Base-by-base conservation (phyloP, 1,140 invertebrate species). In the Sitophilus oryzae region DNA sequence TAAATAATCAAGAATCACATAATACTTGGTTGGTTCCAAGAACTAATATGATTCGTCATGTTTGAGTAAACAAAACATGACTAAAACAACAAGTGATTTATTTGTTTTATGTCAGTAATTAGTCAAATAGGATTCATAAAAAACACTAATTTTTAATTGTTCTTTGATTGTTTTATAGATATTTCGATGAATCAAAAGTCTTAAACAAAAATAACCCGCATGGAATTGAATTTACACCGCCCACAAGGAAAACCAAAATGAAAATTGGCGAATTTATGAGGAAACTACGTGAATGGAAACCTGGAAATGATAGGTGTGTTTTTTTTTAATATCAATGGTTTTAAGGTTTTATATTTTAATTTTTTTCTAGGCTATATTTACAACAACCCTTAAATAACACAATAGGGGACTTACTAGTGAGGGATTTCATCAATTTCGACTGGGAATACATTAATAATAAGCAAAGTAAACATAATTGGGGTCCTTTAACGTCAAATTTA, bases 401-500 rank as follows among this genome's bases (percentile, higher is more conserved):
- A 14, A 76, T 84, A 35, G 82, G 81, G 2, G 67, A 69, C 16
- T 67, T 59, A 22, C 77, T 84, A 52, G 81, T 83, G 4, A 55
- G 73, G 59, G 82, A 85, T 67, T 85, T 84, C 69, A 60, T 81
- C 1, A 67, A 73, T 20, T 84, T 85, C 61, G 79, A 82, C 59
- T 85, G 82, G 83, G 69, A 74, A 22, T 84, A 79, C 77, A 73
- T 79, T 10, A 78, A 70, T 30, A 64, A 71, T 20, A 78, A 77
- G 61, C 79, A 82, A 65, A 73, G 71, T 38, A 73, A 68, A 53
- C 76, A 82, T 66, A 73, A 73, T 23, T 85, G 82, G 82, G 82
- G 82, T 5, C 73, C 76, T 21, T 66, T 84, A 8, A 83, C 82
- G 21, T 82, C 81, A 2, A 85, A 85, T 73, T 73, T 84, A 14